These are phyloP conservation scores for Euzetes globulus DNA, from an alignment of 2,888 invertebrate genomes.

Conservation along the genomic window DNA sequence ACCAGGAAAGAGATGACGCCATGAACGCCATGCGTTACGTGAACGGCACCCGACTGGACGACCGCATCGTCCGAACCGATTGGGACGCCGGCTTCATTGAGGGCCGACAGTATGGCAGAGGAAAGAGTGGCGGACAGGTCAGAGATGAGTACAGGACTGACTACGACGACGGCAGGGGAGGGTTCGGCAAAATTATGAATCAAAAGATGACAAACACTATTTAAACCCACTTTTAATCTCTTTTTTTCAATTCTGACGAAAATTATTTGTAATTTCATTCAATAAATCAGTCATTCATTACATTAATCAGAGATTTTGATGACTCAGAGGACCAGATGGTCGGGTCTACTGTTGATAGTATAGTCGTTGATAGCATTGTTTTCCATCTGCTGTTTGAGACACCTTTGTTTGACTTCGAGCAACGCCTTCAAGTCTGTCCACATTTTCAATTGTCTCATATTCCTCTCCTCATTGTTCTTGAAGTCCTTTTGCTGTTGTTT, in stretches of 20 bases:
- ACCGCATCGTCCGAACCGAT: conserved; percentile 91
- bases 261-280: too few relatives aligned
- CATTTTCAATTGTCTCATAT: conserved; percentile 53
- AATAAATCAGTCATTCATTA: neutral
- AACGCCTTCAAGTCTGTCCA: conserved; percentile 53
- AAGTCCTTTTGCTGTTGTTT: conserved; percentile 51
- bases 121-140: conserved; percentile 97
- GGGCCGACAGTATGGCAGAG: conserved; percentile 94
- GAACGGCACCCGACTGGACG: conserved; percentile 92
- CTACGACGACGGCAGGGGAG: conserved; percentile 91
- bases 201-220: neutral
- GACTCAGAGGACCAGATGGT: conserved; percentile 4
- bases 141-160: conserved; percentile 97
- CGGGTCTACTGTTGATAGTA: conserved; percentile 28
- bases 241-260: neutral
- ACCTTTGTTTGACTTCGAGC: conserved; percentile 47
- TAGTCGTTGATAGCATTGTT: conserved; percentile 24
- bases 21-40: conserved; percentile 64
- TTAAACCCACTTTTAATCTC: neutral
- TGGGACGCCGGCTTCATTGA: conserved; percentile 99
- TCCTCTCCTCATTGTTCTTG: conserved; percentile 51
- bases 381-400: conserved; percentile 33
- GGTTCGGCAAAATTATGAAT: conserved; percentile 69
- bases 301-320: neutral
- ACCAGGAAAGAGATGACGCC: conserved; percentile 53